Conservation (phyloP, 1,140 invertebrate genomes). For the Hylaeus volcanicus region DNA sequence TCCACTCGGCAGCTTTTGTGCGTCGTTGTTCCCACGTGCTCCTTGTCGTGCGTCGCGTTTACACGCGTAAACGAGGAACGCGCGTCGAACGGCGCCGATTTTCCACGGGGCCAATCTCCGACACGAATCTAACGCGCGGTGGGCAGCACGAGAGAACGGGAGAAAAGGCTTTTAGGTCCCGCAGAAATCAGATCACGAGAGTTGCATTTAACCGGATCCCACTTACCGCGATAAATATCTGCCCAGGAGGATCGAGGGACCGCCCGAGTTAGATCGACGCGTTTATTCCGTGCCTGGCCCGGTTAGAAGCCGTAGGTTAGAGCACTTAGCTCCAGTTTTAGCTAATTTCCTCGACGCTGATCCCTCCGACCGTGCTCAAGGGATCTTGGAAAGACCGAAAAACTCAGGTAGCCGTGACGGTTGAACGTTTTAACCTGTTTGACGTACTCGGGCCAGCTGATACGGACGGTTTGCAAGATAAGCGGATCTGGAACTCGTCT, state of each 20-base stretch:
- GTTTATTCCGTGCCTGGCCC: conserved; percentile 60
- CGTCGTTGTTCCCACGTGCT: conserved; percentile 46
- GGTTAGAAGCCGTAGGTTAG: conserved; percentile 20
- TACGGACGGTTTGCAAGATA: conserved; percentile 13
- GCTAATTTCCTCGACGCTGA: conserved; percentile 62
- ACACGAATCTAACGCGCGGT: conserved; percentile 52
- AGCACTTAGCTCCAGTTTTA: conserved; percentile 61
- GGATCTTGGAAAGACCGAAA: conserved; percentile 12
- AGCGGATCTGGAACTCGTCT: not conserved
- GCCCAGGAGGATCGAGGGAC: conserved; percentile 35
- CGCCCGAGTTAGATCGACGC: conserved; percentile 59
- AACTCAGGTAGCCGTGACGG: conserved; percentile 57
- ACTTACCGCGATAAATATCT: conserved; percentile 74
- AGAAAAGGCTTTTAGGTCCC: conserved; percentile 64
- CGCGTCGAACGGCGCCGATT: conserved; percentile 37
- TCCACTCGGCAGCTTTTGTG: conserved; percentile 13
- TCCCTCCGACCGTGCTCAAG: conserved; percentile 40
- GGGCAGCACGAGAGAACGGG: conserved; percentile 28
- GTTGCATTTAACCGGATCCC: conserved; percentile 74
- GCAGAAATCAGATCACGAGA: conserved; percentile 70
- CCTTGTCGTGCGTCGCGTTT: conserved; percentile 4
- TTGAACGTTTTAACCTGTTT: conserved; percentile 52
- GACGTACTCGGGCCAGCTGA: conserved; percentile 22
- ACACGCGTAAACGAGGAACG: conserved; percentile 44
- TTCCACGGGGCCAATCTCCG: conserved; percentile 58